Base-by-base conservation (phyloP, 2,888 invertebrate genomes). In the Drosophila dives region DNA sequence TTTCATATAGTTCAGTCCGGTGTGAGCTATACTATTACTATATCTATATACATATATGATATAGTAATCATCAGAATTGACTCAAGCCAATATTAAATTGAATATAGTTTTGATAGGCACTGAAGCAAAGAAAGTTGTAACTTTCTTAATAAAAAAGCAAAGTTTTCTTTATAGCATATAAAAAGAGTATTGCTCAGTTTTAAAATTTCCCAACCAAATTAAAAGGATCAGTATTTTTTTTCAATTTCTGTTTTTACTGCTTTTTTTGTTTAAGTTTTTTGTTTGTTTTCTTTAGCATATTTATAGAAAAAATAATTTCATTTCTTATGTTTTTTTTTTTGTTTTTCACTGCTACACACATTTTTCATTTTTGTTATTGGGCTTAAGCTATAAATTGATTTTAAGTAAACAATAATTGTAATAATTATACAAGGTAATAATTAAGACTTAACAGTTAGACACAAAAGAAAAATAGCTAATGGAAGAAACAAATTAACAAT, bases 301-400 rank as follows among this genome's bases (percentile, higher is more conserved):
- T 84, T 84, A 83, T 89, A 86, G 87, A 89, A 90, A 89, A 90
- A 86, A 90, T 90, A 89, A 73, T 87, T 75, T 75, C 80, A 81
- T 76, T 79, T 81, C 75, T 73, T 76, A 65, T 60, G 64, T 67
- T 53, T 38, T 7, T 34, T 53, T 34, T 33, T 54, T n/a, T 0
- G 29, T 29, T 53, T 34, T n/a, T 34, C 69, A 74, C 70, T 65
- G 64, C 75, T 78, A 78, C 71, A 81, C 77, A 78, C 76, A 76
- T 73, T 67, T 61, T 72, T 67, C 53, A 68, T 56, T 65, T 74
- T 65, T 72, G 66, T 75, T 81, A 72, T 72, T 60, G 70, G 70
- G 64, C 77, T 86, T 86, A 86, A 59, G 71, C 85, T 80, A 82
- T 82, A 79, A 86, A 74, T 86, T 83, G 83, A 75, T 75, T 77